Evolutionary conservation across 2,888 invertebrate species (phyloP).

Genomic region (Candidula unifasciata): DNA sequence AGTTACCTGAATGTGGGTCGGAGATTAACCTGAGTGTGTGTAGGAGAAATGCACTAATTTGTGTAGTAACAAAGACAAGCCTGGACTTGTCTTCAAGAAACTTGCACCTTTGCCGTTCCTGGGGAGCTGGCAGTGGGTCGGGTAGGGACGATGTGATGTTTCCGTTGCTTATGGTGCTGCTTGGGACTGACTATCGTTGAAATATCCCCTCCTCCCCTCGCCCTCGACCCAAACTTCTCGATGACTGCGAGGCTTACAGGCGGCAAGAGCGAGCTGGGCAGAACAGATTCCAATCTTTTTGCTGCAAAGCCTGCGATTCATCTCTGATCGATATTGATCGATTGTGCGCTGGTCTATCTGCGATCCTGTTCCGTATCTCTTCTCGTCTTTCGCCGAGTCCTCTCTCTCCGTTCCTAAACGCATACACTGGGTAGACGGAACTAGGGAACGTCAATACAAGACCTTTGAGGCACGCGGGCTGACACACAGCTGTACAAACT

Average conservation of each 20-base stretch:
- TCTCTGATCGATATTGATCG: conserved; percentile 12
- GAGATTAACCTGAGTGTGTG: too few relatives aligned
- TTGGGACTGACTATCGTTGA: neutral
- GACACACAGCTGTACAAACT: too few relatives aligned
- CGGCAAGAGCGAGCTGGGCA: neutral
- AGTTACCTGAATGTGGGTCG: too few relatives aligned
- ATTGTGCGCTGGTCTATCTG: conserved; percentile 18
- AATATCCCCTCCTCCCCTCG: too few relatives aligned
- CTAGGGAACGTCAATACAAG: too few relatives aligned
- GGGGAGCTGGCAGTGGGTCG: neutral
- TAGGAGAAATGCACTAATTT: too few relatives aligned
- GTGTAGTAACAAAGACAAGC: too few relatives aligned
- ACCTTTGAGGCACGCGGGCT: neutral
- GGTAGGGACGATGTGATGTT: too few relatives aligned
- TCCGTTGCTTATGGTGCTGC: neutral
- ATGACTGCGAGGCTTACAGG: neutral
- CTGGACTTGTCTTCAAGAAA: too few relatives aligned
- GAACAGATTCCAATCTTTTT: neutral
- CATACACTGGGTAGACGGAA: too few relatives aligned
- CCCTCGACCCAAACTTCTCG: too few relatives aligned
- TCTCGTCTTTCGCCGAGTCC: neutral
- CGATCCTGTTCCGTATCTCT: neutral
- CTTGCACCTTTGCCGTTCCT: neutral
- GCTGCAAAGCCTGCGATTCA: neutral
- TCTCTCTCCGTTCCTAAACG: neutral